Evolutionary conservation across 2,888 invertebrate species (phyloP).

Genomic region (Macrostomum cliftonense): DNA sequence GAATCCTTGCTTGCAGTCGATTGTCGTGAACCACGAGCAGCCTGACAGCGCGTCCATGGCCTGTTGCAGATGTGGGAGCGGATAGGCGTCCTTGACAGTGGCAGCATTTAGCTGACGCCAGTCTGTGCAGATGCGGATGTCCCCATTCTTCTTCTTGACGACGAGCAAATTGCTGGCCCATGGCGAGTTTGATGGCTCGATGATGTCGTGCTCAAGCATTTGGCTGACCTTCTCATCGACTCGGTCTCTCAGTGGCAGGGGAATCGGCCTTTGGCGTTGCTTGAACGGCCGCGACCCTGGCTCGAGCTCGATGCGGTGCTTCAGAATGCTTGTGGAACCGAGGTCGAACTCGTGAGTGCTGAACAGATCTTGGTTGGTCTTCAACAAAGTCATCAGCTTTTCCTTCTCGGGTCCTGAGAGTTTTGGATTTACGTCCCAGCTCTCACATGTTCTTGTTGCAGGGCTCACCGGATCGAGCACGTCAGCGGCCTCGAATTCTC

Average conservation of each 20-base stretch:
- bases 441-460: no score
- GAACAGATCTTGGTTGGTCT: no score
- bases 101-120: no score
- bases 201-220: no score
- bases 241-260: constrained; percentile 14
- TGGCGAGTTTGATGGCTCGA: no score
- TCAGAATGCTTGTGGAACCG: constrained; percentile 5
- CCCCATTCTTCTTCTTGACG: neutral
- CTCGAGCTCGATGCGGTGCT: constrained; percentile 10
- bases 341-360: constrained; percentile 7
- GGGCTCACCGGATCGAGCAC: no score
- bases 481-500: no score
- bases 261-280: constrained; percentile 12
- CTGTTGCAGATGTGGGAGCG: constrained; percentile 15
- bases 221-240: constrained; percentile 1
- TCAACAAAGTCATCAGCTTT: no score
- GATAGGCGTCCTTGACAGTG: constrained; percentile 14
- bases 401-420: no score
- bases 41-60: constrained; percentile 12
- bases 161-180: no score
- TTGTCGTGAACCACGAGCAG: constrained; percentile 8
- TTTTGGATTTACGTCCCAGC: no score
- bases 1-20: constrained; percentile 12
- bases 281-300: neutral
- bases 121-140: no score